A percentile compares a stretch with the other conserved stretches of the same genome.
These are phyloP conservation scores for Porites australiensis DNA, from an alignment of 64 coral and sea anemone genomes.

Conservation along the genomic window DNA sequence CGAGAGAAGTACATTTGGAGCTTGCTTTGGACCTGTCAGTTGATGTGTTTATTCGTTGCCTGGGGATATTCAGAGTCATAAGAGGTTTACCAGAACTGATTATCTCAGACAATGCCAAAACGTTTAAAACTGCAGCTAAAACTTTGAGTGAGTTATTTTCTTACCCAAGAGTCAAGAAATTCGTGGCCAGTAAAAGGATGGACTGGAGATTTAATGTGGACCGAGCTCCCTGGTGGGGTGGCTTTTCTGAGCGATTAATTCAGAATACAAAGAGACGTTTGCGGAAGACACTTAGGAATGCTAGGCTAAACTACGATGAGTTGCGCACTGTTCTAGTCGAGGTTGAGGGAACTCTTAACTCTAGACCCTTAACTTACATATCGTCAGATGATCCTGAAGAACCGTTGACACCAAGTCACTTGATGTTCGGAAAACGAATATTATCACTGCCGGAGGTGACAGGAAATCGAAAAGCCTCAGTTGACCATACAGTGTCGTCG, in stretches of 20 bases:
- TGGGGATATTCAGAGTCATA: conserved; percentile 34
- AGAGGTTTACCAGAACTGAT: conserved; percentile 20
- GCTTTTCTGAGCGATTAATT: conserved; percentile 27
- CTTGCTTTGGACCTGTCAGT: too few species aligned
- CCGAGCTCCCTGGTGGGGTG: conserved; percentile 41
- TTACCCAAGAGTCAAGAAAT: not conserved
- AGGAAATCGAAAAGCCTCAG: not conserved
- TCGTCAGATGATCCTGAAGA: not conserved
- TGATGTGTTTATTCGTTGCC: conserved; percentile 49
- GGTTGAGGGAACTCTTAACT: conserved; percentile 10
- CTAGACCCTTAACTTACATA: not conserved
- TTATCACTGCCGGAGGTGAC: not conserved
- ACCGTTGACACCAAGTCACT: conserved; percentile 13
- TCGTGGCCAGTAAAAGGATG: not conserved
- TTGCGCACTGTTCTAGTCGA: conserved; percentile 22
- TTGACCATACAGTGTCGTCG: not conserved
- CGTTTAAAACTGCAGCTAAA: conserved; percentile 25
- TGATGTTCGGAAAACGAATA: conserved; percentile 19
- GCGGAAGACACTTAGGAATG: conserved; percentile 35
- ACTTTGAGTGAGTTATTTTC: not conserved
- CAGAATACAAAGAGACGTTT: conserved; percentile 6
- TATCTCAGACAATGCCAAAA: conserved; percentile 60
- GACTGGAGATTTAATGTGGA: conserved; percentile 26
- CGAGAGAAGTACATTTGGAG: conserved; percentile 58
- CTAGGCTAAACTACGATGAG: conserved; percentile 12